Conservation (phyloP, 1,140 invertebrate genomes). For the Drosophila saltans region DNA sequence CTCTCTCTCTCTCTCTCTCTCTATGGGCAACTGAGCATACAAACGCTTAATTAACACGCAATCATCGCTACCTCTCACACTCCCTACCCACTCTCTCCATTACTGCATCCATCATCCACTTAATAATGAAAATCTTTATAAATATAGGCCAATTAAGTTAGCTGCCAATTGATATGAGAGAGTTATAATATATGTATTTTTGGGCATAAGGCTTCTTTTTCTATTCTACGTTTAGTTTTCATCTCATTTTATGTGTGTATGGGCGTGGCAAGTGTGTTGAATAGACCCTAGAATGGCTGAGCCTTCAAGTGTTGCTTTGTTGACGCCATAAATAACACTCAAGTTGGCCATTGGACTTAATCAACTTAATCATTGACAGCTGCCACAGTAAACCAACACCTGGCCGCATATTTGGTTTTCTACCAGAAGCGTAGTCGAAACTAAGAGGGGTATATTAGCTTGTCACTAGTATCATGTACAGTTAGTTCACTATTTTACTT, state of each 20-base stretch:
- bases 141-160: constrained; percentile 52
- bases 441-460: too few relatives aligned
- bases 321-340: constrained; percentile 40
- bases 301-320: constrained; percentile 29
- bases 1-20: background rate
- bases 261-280: constrained; percentile 23
- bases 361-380: constrained; percentile 27
- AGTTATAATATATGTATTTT: background rate
- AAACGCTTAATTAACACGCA: constrained; percentile 71
- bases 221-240: background rate
- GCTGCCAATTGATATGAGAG: constrained; percentile 14
- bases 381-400: constrained; percentile 21
- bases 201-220: background rate
- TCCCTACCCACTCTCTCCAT: background rate
- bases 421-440: background rate
- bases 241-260: background rate
- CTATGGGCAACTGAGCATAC: constrained; percentile 63
- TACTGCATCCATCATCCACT: background rate
- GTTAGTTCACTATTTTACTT: too few relatives aligned
- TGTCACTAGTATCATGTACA: too few relatives aligned
- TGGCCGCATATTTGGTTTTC: constrained; percentile 5
- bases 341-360: constrained; percentile 22
- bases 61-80: constrained; percentile 40
- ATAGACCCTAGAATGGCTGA: constrained; percentile 20
- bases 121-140: constrained; percentile 34